Conservation (phyloP, 2,113 vertebrate genomes). For the Leptosomus discolor region DNA sequence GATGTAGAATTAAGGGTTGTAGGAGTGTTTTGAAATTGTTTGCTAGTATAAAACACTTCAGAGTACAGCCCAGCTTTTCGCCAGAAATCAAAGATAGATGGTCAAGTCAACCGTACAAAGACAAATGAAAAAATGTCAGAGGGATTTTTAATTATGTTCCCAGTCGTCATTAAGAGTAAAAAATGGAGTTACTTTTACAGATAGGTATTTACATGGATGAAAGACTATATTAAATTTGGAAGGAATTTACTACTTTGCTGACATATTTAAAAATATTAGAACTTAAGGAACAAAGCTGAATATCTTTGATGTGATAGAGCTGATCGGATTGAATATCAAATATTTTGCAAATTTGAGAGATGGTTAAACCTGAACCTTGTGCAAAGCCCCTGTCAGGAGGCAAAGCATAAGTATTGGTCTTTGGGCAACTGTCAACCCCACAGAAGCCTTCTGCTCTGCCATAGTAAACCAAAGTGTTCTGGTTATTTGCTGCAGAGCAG, state of each 20-base stretch:
- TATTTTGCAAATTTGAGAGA: neutral
- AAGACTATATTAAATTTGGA: neutral
- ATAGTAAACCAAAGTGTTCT: neutral
- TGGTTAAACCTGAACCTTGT: neutral
- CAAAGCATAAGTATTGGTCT: neutral
- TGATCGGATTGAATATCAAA: fast-evolving
- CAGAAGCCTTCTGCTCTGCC: neutral
- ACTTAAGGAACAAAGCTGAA: neutral
- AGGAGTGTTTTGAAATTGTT: neutral
- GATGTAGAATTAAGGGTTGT: neutral
- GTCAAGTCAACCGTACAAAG: neutral
- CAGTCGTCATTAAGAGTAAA: neutral
- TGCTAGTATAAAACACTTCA: neutral
- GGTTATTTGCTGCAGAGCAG: neutral
- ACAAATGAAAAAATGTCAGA: neutral
- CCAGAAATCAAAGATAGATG: neutral
- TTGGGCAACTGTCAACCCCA: neutral
- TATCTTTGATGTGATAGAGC: neutral
- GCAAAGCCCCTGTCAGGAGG: neutral
- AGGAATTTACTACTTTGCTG: neutral
- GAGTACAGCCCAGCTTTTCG: neutral
- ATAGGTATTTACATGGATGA: neutral
- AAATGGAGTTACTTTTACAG: neutral
- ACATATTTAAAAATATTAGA: neutral
- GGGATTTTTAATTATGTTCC: neutral